These are phyloP conservation scores for Dysidea cf. avara DNA, from an alignment of 37 sponge, comb jelly and placozoan species.

Conservation along the genomic window DNA sequence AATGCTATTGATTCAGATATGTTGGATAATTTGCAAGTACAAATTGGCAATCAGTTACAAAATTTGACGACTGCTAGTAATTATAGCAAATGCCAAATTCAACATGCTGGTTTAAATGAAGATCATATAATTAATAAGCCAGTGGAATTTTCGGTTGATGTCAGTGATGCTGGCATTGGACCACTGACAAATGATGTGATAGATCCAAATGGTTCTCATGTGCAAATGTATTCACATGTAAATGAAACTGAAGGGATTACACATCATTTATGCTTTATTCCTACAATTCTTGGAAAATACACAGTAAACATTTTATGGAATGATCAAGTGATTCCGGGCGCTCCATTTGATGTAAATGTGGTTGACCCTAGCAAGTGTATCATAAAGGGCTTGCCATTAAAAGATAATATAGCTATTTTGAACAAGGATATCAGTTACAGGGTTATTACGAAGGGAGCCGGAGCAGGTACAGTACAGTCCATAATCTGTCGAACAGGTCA, in stretches of 20 bases:
- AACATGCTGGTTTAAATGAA: conserved; percentile 39
- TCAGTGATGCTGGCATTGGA: conserved; percentile 5
- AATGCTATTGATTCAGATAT: too few relatives aligned
- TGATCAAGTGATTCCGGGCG: conserved; percentile 10
- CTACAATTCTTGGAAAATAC: conserved; percentile 2
- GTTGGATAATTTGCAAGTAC: too few relatives aligned
- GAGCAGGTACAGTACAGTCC: too few relatives aligned
- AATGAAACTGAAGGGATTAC: conserved; percentile 9
- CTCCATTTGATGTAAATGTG: conserved; percentile 18
- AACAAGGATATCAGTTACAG: too few relatives aligned
- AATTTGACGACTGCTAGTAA: too few relatives aligned
- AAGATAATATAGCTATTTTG: too few relatives aligned
- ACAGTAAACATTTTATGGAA: conserved; percentile 4
- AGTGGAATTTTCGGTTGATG: conserved; percentile 19
- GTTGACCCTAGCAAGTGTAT: too few relatives aligned
- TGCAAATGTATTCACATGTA: conserved; percentile 7
- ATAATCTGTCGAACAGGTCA: too few relatives aligned
- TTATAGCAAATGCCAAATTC: conserved; percentile 42
- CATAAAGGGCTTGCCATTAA: too few relatives aligned
- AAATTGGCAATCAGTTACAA: too few relatives aligned
- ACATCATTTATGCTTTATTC: conserved; percentile 4
- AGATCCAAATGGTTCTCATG: not conserved
- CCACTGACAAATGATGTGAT: not conserved
- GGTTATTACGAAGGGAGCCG: too few relatives aligned
- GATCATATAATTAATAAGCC: not conserved